Evolutionary conservation across 2,888 invertebrate genomes (phyloP).

Genomic region (Thera britannica): DNA sequence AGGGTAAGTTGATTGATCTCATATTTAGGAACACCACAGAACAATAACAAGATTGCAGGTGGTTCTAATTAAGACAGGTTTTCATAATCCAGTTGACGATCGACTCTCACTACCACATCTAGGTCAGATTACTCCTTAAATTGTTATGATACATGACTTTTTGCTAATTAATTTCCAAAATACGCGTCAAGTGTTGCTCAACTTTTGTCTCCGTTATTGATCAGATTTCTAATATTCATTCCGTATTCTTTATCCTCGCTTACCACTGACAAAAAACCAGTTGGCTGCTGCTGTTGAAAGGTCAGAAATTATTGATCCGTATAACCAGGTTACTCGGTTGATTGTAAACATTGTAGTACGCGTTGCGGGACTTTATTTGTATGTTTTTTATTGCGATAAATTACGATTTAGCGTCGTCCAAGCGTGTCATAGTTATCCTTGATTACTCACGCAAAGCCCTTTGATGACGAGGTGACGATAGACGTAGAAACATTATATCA

Average conservation of each 20-base stretch:
- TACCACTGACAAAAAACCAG: constrained; percentile 20
- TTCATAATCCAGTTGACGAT: constrained; percentile 1
- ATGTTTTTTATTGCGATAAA: constrained; percentile 40
- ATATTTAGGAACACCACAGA: not conserved
- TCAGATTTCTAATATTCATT: not conserved
- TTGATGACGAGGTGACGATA: constrained; percentile 1
- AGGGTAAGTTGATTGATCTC: no score
- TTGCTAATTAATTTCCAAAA: not conserved
- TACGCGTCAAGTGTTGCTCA: not conserved
- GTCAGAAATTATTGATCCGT: constrained; percentile 33
- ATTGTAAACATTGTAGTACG: constrained; percentile 38
- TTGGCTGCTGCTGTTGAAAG: constrained; percentile 17
- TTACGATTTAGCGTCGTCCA: constrained; percentile 21
- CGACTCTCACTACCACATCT: not conserved
- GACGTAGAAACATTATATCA: not conserved
- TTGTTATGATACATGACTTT: not conserved
- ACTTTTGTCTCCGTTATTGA: not conserved
- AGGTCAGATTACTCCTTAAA: constrained; percentile 3
- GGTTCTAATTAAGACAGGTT: not conserved
- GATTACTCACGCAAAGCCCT: constrained; percentile 18
- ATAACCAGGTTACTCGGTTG: constrained; percentile 60
- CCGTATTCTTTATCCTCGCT: constrained; percentile 6
- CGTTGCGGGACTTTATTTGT: constrained; percentile 37
- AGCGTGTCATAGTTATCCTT: constrained; percentile 14
- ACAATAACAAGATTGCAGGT: not conserved